phyloP scores from a whole-genome alignment of 2,888 invertebrate species.

The Volucella bombylans region DNA sequence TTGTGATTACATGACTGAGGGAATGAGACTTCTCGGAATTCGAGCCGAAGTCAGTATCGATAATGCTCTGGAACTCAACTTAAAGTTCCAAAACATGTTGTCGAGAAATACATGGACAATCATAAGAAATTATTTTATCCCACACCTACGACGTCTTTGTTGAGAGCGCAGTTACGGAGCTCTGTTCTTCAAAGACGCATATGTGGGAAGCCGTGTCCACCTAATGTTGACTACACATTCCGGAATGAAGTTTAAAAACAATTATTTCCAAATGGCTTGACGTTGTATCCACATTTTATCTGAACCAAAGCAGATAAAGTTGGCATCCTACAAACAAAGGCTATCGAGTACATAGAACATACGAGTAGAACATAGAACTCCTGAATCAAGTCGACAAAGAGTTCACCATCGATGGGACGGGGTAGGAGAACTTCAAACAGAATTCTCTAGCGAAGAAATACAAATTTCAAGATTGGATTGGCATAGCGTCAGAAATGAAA shows the following conservation, averaged over 20 bases:
- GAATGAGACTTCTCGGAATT: conserved; percentile 29
- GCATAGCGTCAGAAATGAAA: conserved; percentile 84
- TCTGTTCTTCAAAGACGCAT: conserved; percentile 86
- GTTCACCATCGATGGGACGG: conserved; percentile 82
- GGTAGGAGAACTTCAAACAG: conserved; percentile 83
- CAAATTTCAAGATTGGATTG: conserved; percentile 86
- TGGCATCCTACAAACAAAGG: conserved; percentile 82
- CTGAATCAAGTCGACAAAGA: conserved; percentile 69
- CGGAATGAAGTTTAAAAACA: conserved; percentile 79
- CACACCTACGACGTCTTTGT: neutral
- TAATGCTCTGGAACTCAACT: conserved; percentile 53
- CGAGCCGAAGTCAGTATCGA: conserved; percentile 54
- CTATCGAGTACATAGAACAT: conserved; percentile 76
- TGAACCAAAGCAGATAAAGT: conserved; percentile 86
- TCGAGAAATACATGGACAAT: conserved; percentile 48
- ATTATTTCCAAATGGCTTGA: conserved; percentile 82
- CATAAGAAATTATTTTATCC: conserved; percentile 39
- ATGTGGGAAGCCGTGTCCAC: conserved; percentile 84
- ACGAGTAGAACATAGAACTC: too few species aligned
- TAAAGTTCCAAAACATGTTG: conserved; percentile 44
- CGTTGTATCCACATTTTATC: conserved; percentile 82
- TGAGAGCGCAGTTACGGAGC: conserved; percentile 46
- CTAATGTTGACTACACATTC: conserved; percentile 85
- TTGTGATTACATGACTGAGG: conserved; percentile 38
- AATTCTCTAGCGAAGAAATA: conserved; percentile 80